Conservation (phyloP, 2,888 invertebrate genomes). For the Danaus chrysippus region DNA sequence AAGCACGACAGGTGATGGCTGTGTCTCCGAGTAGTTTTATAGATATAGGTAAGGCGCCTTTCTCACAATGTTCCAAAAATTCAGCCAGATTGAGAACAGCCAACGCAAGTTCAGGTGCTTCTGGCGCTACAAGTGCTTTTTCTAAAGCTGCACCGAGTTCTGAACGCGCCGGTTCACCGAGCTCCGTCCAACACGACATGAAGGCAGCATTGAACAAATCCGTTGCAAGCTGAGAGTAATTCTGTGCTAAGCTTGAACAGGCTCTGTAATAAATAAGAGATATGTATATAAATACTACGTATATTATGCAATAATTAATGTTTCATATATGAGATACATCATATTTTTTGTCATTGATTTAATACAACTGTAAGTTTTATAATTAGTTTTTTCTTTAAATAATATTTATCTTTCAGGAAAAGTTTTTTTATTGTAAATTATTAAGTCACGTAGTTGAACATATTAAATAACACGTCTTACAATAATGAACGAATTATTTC, state of each 20-base stretch:
- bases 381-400: too few relatives aligned
- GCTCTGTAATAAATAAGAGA: slow-evolving; percentile 78
- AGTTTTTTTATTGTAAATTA: too few relatives aligned
- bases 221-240: slow-evolving; percentile 93
- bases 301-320: too few relatives aligned
- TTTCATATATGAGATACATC: too few relatives aligned
- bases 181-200: slow-evolving; percentile 98
- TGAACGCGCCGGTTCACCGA: slow-evolving; percentile 88
- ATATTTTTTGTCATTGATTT: too few relatives aligned
- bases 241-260: slow-evolving; percentile 94
- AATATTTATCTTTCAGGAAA: too few relatives aligned
- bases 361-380: too few relatives aligned
- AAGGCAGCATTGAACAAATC: slow-evolving; percentile 99
- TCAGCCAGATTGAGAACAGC: slow-evolving; percentile 97
- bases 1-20: slow-evolving; percentile 94
- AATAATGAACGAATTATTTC: too few relatives aligned
- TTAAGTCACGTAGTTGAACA: too few relatives aligned
- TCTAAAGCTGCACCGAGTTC: slow-evolving; percentile 92
- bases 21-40: slow-evolving; percentile 92
- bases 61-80: slow-evolving; percentile 99
- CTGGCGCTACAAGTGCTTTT: slow-evolving; percentile 92
- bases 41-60: slow-evolving; percentile 94
- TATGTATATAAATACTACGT: neutral
- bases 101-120: slow-evolving; percentile 96
- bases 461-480: too few relatives aligned